phyloP scores from a whole-genome alignment of 2,888 invertebrate species.

The Lasioglossum pauxillum region DNA sequence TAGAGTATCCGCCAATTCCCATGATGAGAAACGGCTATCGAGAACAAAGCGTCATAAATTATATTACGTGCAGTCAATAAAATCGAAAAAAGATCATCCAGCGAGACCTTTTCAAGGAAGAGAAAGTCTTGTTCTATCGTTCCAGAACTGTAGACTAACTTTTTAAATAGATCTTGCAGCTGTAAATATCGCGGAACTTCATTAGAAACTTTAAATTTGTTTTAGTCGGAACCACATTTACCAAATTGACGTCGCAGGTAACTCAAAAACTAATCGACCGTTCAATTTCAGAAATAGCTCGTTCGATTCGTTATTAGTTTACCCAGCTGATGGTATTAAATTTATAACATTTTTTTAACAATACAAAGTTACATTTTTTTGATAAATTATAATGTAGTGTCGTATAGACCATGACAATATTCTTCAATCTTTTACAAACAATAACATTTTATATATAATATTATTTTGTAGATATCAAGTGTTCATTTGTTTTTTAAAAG shows the following conservation, averaged over 20 bases:
- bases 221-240: background rate
- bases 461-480: too few species aligned
- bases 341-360: background rate
- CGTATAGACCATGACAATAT: too few species aligned
- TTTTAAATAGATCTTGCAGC: background rate
- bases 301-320: background rate
- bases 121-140: background rate
- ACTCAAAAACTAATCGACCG: background rate
- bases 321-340: background rate
- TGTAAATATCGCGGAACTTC: background rate
- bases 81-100: background rate
- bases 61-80: background rate
- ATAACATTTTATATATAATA: too few species aligned
- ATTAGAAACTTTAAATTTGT: background rate
- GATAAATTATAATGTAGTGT: background rate
- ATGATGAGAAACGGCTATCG: background rate
- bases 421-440: too few species aligned
- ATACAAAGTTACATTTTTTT: background rate
- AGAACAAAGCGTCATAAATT: background rate
- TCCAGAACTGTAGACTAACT: background rate
- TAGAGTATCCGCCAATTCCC: slow-evolving; percentile 1
- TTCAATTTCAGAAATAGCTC: background rate
- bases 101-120: background rate
- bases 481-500: too few species aligned
- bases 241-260: background rate